Conservation (phyloP, 2,113 vertebrate species). For the Sander vitreus region DNA sequence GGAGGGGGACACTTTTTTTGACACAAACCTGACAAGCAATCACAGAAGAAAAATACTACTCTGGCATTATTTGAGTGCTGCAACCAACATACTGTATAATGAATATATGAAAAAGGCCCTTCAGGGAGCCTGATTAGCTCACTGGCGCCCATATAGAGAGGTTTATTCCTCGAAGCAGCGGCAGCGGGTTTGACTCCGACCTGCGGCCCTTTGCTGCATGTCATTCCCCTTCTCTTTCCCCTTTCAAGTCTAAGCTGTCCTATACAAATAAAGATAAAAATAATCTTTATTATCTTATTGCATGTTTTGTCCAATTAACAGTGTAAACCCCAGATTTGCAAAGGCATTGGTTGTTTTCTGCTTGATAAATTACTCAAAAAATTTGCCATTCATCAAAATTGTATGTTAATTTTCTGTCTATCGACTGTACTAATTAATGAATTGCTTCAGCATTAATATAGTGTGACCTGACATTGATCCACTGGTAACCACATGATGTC, state of each 20-base stretch:
- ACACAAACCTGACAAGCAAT: neutral
- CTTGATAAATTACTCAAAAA: neutral
- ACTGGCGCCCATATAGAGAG: too few relatives aligned
- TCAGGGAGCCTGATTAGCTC: too few relatives aligned
- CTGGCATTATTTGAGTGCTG: neutral
- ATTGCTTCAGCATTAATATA: neutral
- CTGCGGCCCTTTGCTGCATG: too few relatives aligned
- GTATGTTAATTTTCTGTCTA: neutral
- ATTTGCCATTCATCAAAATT: neutral
- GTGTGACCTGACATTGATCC: slow-evolving; percentile 1
- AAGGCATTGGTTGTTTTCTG: neutral
- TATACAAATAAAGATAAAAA: too few relatives aligned
- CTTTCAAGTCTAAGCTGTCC: too few relatives aligned
- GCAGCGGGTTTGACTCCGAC: too few relatives aligned
- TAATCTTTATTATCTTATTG: neutral
- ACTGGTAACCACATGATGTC: neutral
- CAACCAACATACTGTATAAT: neutral
- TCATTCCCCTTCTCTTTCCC: too few relatives aligned
- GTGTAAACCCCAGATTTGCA: neutral
- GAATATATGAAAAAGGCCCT: neutral
- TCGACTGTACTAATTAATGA: neutral
- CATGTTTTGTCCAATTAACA: neutral
- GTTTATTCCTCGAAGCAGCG: too few relatives aligned
- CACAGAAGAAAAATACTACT: neutral
- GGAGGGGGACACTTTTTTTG: too few relatives aligned